Base-by-base conservation (phyloP, 2,113 vertebrate species). In the Gobio gobio region DNA sequence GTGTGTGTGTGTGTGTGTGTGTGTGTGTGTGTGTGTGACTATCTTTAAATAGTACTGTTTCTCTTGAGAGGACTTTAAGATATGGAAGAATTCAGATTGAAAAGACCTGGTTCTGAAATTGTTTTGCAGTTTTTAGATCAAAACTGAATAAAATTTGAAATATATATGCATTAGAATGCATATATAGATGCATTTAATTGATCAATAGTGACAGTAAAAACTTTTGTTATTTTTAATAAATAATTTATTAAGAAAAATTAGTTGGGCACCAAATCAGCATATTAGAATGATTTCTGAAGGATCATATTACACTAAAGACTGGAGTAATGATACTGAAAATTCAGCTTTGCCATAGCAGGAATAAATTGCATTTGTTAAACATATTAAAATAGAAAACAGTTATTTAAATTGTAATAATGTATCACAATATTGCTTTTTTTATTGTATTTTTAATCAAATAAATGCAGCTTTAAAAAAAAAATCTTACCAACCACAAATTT, bases 1-100 rank as follows among this genome's bases (percentile, higher is more conserved):
- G 63, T 78, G 74, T 64, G 20, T 78, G 72, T 56, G 73, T 24
- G 26, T 83, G 75, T 58, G 26, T 45, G 45, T 58, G 29, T 73
- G 75, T 45, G 56, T 56, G 61, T 78, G 70, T 47, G 72, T 83
- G 59, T 77, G 72, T 59, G 16, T 2, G 29, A 29, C 36, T 36
- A 36, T 36, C 54, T 18, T 36, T 40, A 36, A 70, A 40, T 40
- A 43, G 14, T 14, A 51, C n/a, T 49, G 12, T 51, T 72, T 58
- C 2, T 56, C 22, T 82, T 36, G 47, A 72, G 22, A 54, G 66
- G 10, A 66, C 63, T 68, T 51, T 2, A 29, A 26, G 26, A 36
- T 29, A 82, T 54, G 20, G 18, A 70, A 36, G 45, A 49, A 16
- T 51, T 36, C 26, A 4, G 45, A 82, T 63, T 8, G 43, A 29